These are phyloP conservation scores for Agonopterix arenella DNA, from an alignment of 2,888 invertebrate species.

Conservation along the genomic window DNA sequence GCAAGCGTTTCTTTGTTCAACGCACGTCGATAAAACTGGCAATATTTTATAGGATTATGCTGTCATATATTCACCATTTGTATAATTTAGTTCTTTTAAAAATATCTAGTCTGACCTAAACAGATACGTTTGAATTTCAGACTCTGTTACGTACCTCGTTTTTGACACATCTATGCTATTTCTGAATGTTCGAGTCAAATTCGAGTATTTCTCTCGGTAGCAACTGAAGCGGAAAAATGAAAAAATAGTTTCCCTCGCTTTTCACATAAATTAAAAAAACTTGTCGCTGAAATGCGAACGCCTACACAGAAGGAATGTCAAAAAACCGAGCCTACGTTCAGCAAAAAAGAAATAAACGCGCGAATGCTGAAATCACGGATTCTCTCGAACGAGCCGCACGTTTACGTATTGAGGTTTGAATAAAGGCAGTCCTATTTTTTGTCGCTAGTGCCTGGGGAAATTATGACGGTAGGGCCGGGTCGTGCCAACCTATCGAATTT, in stretches of 20 bases:
- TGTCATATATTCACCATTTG: no score
- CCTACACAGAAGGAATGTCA: conserved; percentile 1
- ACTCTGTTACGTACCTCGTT: no score
- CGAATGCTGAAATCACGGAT: conserved; percentile 14
- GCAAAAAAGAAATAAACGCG: conserved; percentile 4
- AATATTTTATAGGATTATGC: no score
- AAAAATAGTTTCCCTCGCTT: background rate
- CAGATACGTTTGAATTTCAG: no score
- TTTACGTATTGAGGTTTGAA: conserved; percentile 11
- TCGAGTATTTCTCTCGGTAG: no score
- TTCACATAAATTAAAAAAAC: background rate
- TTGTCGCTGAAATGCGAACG: background rate
- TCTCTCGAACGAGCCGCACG: conserved; percentile 9
- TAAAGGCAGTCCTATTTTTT: conserved; percentile 10
- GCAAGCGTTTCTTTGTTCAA: no score
- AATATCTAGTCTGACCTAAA: no score
- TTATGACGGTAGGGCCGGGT: conserved; percentile 19
- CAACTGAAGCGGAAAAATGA: no score
- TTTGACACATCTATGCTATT: no score
- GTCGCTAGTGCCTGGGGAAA: conserved; percentile 27
- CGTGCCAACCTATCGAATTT: conserved; percentile 4
- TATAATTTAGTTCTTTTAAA: no score
- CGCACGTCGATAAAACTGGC: no score
- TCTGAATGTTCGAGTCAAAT: no score
- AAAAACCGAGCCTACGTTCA: background rate